phyloP scores from a whole-genome alignment of 2,888 invertebrate species.

The Antitype chi region DNA sequence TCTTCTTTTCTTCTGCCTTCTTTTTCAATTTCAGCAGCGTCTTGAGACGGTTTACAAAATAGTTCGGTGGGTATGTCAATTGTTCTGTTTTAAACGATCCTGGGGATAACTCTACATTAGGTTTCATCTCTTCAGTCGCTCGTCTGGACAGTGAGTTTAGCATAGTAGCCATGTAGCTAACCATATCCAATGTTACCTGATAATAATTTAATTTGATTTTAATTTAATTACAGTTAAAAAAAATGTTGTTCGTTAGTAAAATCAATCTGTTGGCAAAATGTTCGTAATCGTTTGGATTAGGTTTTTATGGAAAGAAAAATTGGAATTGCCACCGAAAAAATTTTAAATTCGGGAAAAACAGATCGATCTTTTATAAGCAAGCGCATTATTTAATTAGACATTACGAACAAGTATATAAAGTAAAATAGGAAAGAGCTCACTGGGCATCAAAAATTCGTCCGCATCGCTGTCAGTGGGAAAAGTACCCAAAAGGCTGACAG shows the following conservation, averaged over 20 bases:
- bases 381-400: too few species aligned
- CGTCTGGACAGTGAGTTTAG: slow-evolving; percentile 9
- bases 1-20: slow-evolving; percentile 54
- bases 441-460: too few species aligned
- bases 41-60: slow-evolving; percentile 66
- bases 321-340: background rate
- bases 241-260: too few species aligned
- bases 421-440: too few species aligned
- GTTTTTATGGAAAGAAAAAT: background rate
- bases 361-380: too few species aligned
- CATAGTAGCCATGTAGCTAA: background rate
- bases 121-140: background rate
- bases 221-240: background rate
- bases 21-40: slow-evolving; percentile 71
- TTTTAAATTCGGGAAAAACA: background rate
- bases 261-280: background rate
- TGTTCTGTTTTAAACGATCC: slow-evolving; percentile 73
- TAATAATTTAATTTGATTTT: background rate
- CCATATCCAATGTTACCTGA: slow-evolving; percentile 16
- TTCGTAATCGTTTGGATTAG: background rate
- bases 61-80: slow-evolving; percentile 62
- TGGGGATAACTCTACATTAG: slow-evolving; percentile 72
- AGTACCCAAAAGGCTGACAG: too few species aligned
- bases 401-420: too few species aligned
- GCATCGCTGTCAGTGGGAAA: too few species aligned